Evolutionary conservation across 1,140 invertebrate genomes (phyloP), one percentile per base, ranked within the genome.

Genomic region (Plodia interpunctella): DNA sequence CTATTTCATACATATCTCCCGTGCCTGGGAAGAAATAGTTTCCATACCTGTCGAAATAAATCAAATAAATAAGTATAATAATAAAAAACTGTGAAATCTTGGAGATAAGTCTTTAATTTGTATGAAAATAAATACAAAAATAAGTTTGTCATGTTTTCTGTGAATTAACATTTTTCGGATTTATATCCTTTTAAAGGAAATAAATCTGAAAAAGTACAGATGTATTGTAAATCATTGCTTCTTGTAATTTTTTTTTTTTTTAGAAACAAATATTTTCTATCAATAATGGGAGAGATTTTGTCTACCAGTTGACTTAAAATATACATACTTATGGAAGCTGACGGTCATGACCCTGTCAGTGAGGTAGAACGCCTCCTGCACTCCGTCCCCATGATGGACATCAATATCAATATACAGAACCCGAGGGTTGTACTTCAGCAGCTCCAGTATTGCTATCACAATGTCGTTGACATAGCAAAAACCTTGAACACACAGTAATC

Each of bases 381-480:
- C 98, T 0, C 98, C 98, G 90, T 99, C 98, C 0, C 98, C 98
- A 87, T 99, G 99, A 88, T 99, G 99, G 8, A 99, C 99, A 78
- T 99, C 99, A 68, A 99, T 99, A 78, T 99, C 99, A 61, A 99
- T 99, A 76, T 99, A 99, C 11, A 99, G 88, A 10, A 99, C 98
- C 68, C 99, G 90, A 0, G 97, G 95, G 87, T 99, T 96, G 80
- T 98, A 98, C 82, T 98, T 98, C 0, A 99, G 88, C 11, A 99
- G 90, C 87, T 99, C 99, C 56, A 99, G 89, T 72, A 99, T 99
- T 0, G 96, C 98, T 65, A 99, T 97, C 0, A 99, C 98, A 70
- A 99, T 99, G 83, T 99, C 98, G 80, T 99, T 99, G 0, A 99
- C 97, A 78, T 99, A 99, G 87, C 98, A 99, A 80, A 99, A 99